Evolutionary conservation across 2,113 vertebrate genomes (phyloP), one percentile per base, ranked within the genome.

Genomic region (Catagonus wagneri): DNA sequence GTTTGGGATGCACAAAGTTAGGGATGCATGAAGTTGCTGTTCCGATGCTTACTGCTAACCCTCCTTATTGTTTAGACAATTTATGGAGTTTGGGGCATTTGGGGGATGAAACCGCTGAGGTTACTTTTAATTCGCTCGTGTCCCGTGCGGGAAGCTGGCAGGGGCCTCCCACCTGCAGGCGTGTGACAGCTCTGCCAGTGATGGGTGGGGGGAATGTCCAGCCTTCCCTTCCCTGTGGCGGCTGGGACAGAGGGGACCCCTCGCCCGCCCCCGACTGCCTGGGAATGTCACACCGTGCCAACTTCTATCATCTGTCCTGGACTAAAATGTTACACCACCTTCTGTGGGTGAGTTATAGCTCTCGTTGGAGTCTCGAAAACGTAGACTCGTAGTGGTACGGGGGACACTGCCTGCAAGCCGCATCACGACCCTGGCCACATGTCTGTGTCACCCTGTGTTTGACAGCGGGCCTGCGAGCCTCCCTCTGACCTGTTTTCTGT

Each of bases 401-500:
- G 14, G 58, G 36, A 39, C 36, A 1, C 4, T 34, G 78, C 17
- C 2, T 71, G 50, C 44, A 15, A 32, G 14, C 8, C 34, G 56
- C 29, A n/a, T n/a, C 58, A 1, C 6, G 11, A 3, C n/a, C 72
- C 44, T 52, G 29, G 63, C 74, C 72, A 14, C 17, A 9, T 63
- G 76, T 16, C 12, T 50, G 1, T 0, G 19, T 0, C 13, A 3
- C 71, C 50, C 63, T 75, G 23, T 92, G 69, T 89, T 83, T 93
- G 25, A 2, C 27, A 3, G 36, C 25, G 74, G 76, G 85, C 39
- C 69, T 96, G 29, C 84, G 65, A 74, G 72, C 81, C 96, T 96
- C 66, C 78, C 25, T 96, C 95, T 97, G 95, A 97, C 75, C 78
- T 87, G 32, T 97, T 63, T 98, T 68, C 97, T 93, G 90, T 97